Percentiles rank a stretch among this genome's conserved stretches.
phyloP scores from a whole-genome alignment of 2,113 vertebrate genomes.

The Gracilinanus agilis region DNA sequence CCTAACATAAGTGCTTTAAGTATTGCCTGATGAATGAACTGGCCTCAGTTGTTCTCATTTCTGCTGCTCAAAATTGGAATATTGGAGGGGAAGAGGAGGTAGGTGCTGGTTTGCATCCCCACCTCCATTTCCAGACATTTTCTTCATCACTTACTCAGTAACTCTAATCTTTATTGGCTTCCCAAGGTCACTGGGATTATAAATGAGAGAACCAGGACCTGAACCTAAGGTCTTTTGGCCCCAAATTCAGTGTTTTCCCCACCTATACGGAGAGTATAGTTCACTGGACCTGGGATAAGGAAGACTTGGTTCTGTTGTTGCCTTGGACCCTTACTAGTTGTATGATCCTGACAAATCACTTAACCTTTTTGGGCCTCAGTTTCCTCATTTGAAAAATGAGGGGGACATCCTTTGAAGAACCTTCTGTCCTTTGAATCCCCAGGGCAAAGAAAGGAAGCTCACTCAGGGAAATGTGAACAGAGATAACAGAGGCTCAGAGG shows the following conservation, averaged over 20 bases:
- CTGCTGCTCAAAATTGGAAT: neutral
- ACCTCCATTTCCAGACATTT: neutral
- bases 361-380: neutral
- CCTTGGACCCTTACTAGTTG: neutral
- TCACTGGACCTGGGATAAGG: neutral
- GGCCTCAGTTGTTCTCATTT: neutral
- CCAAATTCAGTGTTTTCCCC: neutral
- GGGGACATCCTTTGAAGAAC: neutral
- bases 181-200: neutral
- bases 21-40: neutral
- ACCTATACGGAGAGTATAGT: neutral
- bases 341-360: neutral
- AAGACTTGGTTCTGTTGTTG: neutral
- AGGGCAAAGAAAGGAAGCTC: slow-evolving; percentile 54
- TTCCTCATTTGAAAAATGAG: neutral
- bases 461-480: slow-evolving; percentile 5
- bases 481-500: slow-evolving; percentile 25
- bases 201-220: neutral
- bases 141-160: neutral
- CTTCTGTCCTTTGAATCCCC: neutral
- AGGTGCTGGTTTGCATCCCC: neutral
- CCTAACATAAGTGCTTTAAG: neutral
- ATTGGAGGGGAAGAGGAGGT: neutral
- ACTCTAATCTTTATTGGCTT: neutral
- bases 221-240: neutral